Evolutionary conservation across 2,888 invertebrate genomes (phyloP).

Genomic region (Perdita meconis): DNA sequence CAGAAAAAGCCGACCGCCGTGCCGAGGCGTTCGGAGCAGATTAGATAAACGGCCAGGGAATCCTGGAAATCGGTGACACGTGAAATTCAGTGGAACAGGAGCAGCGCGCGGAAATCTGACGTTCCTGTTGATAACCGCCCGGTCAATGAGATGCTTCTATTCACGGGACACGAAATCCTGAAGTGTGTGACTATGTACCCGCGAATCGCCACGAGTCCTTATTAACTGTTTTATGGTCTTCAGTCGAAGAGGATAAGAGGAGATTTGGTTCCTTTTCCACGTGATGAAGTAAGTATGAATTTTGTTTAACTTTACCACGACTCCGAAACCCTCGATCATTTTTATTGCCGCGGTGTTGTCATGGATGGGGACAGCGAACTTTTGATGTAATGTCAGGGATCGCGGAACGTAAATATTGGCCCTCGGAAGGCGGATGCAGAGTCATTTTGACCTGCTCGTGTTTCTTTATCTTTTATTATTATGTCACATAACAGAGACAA

Average conservation of each 20-base stretch:
- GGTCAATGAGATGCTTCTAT: conserved; percentile 12
- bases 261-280: conserved; percentile 14
- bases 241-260: conserved; percentile 16
- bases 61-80: conserved; percentile 3
- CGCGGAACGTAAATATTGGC: too few species aligned
- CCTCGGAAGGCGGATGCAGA: too few species aligned
- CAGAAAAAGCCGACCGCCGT: conserved; percentile 30
- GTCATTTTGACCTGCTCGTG: too few species aligned
- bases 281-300: conserved; percentile 52
- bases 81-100: neutral
- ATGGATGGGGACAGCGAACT: too few species aligned
- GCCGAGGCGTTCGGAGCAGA: conserved; percentile 18
- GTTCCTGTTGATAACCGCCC: conserved; percentile 18
- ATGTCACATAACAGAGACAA: too few species aligned
- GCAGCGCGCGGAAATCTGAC: neutral
- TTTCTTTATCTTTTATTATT: too few species aligned
- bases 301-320: neutral
- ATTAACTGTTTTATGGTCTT: conserved; percentile 30
- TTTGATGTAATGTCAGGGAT: too few species aligned
- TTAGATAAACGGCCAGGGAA: conserved; percentile 41
- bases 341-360: too few species aligned
- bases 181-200: neutral
- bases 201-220: conserved; percentile 25
- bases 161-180: conserved; percentile 9
- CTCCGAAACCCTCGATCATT: too few species aligned